Base-by-base conservation (phyloP, 2,888 invertebrate genomes). In the Pristionchus entomophagus region DNA sequence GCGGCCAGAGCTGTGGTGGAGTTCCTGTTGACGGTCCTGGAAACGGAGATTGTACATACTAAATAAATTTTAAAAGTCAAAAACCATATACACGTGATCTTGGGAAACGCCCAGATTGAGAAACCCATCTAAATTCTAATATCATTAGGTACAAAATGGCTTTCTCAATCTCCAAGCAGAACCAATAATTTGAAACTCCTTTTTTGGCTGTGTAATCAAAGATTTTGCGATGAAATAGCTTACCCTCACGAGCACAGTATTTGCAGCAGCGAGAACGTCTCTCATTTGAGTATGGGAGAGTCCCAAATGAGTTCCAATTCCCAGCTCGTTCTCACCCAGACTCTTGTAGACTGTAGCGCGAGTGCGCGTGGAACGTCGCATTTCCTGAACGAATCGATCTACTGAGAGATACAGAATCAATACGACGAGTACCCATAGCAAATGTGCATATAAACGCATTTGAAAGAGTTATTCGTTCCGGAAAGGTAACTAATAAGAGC, bases 291-390 rank as follows among this genome's bases (percentile, higher is more conserved):
- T 5, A 22, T 22, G 10, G 22, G 86, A 82, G n/a, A n/a, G n/a
- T n/a, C n/a, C n/a, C n/a, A n/a, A n/a, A n/a, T n/a, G n/a, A n/a
- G n/a, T n/a, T n/a, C n/a, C n/a, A 59, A 83, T 56, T 6, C 89
- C 90, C 26, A 91, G 22, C 8, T 86, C 73, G 65, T 90, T 89
- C 73, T 91, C 91, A 14, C 89, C 88, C 56, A 90, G 85, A 85
- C 90, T 89, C 35, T 87, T 85, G 86, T 91, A 91, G 14, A 90
- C 87, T 14, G 87, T 84, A 8, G 89, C 81, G 8, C 89, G 88
- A 32, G 90, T 91, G 22, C 91, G 88, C 35, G 78, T 83, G 8
- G 91, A 91, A 41, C 91, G 83, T 8, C 91, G 88, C 22, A 89
- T 59, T 45, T 86, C 88, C 77, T 84, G 69, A 12, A 73, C 10